Evolutionary conservation across 2,113 vertebrate genomes (phyloP).

Genomic region (Halcyon senegalensis): DNA sequence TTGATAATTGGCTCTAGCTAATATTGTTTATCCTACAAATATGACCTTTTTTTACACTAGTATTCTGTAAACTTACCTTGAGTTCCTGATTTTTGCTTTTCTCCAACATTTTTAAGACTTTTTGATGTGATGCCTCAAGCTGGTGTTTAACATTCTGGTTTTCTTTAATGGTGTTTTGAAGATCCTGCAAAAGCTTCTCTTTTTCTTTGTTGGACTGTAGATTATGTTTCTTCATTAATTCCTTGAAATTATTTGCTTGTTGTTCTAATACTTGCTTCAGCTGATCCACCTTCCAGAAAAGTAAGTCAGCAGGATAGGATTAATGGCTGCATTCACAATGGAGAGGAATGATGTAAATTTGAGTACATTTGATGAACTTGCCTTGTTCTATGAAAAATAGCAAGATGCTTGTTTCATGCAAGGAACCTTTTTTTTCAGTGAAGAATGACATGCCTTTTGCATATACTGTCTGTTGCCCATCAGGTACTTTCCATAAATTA

Average conservation of each 20-base stretch:
- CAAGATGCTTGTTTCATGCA: not conserved
- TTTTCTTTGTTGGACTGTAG: slow-evolving; percentile 79
- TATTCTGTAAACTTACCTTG: slow-evolving; percentile 75
- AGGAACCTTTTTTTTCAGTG: not conserved
- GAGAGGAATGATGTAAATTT: not conserved
- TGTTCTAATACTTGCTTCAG: slow-evolving; percentile 71
- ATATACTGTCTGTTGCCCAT: not conserved
- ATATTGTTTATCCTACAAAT: not conserved
- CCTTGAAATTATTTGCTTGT: slow-evolving; percentile 57
- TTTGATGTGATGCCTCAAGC: slow-evolving; percentile 74
- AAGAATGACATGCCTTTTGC: not conserved
- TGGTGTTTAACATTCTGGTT: slow-evolving; percentile 80
- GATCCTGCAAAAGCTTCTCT: slow-evolving; percentile 82
- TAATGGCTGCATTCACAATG: slow-evolving; percentile 15
- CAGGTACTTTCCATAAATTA: not conserved
- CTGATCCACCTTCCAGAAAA: slow-evolving; percentile 64
- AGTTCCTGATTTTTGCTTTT: slow-evolving; percentile 78
- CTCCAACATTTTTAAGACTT: slow-evolving; percentile 70
- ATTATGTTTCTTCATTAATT: slow-evolving; percentile 71
- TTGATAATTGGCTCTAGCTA: not conserved
- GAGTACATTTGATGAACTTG: not conserved
- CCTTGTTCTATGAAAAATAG: not conserved
- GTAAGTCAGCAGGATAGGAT: slow-evolving; percentile 1
- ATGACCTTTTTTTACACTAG: not conserved
- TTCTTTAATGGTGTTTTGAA: slow-evolving; percentile 83